phyloP scores from a whole-genome alignment of 2,797 vertebrate species.

The Aphelocoma californica region DNA sequence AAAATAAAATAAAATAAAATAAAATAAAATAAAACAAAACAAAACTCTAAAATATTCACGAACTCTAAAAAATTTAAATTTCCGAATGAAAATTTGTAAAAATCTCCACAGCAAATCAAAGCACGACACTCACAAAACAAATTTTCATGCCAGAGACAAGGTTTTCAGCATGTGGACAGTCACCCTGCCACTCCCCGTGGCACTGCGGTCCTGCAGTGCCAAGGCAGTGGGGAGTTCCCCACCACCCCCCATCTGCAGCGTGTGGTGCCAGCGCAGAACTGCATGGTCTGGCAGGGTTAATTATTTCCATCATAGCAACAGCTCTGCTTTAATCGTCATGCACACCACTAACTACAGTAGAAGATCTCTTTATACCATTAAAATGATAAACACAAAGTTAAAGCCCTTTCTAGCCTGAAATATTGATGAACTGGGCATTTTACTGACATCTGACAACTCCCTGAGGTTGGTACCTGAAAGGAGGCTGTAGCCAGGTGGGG shows the following conservation, averaged over 20 bases:
- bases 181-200: accelerated
- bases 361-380: accelerated
- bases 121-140: accelerated
- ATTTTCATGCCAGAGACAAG: accelerated
- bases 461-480: not conserved
- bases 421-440: not conserved
- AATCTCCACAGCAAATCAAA: not conserved
- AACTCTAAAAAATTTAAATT: not conserved
- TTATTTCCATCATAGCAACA: not conserved
- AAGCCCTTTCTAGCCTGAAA: not conserved
- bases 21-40: not conserved
- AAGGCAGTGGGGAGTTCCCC: accelerated
- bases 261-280: accelerated
- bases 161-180: not conserved
- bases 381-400: not conserved
- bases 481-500: not conserved
- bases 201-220: accelerated
- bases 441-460: not conserved
- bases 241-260: accelerated
- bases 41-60: not conserved
- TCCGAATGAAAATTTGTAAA: not conserved
- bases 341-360: accelerated
- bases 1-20: not conserved
- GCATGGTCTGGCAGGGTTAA: too few relatives aligned
- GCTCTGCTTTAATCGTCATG: not conserved